phyloP scores from a whole-genome alignment of 2,888 invertebrate species.

The Ptychoptera albimana region DNA sequence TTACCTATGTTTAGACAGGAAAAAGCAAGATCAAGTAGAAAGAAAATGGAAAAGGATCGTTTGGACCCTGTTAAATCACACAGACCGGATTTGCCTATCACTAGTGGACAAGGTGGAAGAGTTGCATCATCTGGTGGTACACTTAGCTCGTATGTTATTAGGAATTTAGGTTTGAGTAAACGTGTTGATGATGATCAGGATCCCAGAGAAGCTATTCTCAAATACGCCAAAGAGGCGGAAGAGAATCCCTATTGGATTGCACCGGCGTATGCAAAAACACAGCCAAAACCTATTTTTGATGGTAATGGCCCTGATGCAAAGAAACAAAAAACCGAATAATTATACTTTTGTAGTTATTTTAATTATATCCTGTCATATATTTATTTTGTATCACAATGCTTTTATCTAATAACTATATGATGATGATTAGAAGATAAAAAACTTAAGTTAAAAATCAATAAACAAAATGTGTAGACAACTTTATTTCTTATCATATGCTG shows the following conservation, averaged over 20 bases:
- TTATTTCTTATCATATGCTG: constrained; percentile 9
- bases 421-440: too few relatives aligned
- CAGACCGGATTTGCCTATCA: constrained; percentile 73
- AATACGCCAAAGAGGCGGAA: constrained; percentile 86
- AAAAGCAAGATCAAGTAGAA: constrained; percentile 71
- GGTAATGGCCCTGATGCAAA: constrained; percentile 21
- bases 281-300: constrained; percentile 65
- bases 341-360: neutral
- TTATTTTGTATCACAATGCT: too few relatives aligned
- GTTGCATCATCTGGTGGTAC: constrained; percentile 92
- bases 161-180: constrained; percentile 87
- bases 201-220: constrained; percentile 86
- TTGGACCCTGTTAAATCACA: constrained; percentile 71
- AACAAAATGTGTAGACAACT: neutral
- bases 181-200: constrained; percentile 76
- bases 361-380: too few relatives aligned
- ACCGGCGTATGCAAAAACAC: constrained; percentile 79
- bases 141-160: constrained; percentile 87
- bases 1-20: constrained; percentile 90
- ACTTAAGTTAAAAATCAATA: constrained; percentile 10
- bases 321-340: constrained; percentile 20
- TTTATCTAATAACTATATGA: too few relatives aligned
- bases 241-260: constrained; percentile 96
- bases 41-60: constrained; percentile 81
- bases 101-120: constrained; percentile 81